Base-by-base conservation (phyloP, 1,140 invertebrate species). In the Berghia stephanieae region DNA sequence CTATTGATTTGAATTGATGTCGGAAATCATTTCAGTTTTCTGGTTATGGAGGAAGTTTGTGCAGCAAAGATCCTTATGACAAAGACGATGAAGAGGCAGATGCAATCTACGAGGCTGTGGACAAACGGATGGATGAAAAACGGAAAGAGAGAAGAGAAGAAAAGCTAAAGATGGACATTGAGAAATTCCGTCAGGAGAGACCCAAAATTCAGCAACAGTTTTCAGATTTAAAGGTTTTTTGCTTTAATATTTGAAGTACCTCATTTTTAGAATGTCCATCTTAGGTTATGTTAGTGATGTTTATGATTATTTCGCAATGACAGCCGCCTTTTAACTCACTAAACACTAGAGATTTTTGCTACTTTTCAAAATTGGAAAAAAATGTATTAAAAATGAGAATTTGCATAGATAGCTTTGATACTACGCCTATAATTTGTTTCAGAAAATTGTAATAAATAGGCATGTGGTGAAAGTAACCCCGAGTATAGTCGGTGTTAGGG, bases 41-140 rank as follows among this genome's bases (percentile, higher is more conserved):
- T 84, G 98, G 98, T 55, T 99, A 99, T 90, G 97, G 97, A 86
- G 98, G 98, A 21, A 98, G 96, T 70, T 90, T 99, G 3, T 99
- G 99, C 86, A 97, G 95, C 71, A 99, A 99, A 90, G 98, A 99
- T 93, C 98, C 98, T 0, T 99, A 99, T 90, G 98, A 99, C 86
- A 99, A 99, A 93, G 98, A 99, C 90, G 98, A 99, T 90, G 98
- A 98, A 88, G 98, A 99, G 92, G 98, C 98, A 13, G 98, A 99
- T 93, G 94, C 95, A 34, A 99, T 99, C 83, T 99, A 99, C 90
- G 96, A 99, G 89, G 96, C 95, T 16, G 97, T 99, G 86, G 98
- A 99, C 87, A 96, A 98, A 89, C 91, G 98, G 78, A 99, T 99
- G 96, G 98, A 99, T 91, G 98, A 99, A 88, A 98, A 98, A 87